phyloP scores from a whole-genome alignment of 2,113 vertebrate species.

The Channa maculata region DNA sequence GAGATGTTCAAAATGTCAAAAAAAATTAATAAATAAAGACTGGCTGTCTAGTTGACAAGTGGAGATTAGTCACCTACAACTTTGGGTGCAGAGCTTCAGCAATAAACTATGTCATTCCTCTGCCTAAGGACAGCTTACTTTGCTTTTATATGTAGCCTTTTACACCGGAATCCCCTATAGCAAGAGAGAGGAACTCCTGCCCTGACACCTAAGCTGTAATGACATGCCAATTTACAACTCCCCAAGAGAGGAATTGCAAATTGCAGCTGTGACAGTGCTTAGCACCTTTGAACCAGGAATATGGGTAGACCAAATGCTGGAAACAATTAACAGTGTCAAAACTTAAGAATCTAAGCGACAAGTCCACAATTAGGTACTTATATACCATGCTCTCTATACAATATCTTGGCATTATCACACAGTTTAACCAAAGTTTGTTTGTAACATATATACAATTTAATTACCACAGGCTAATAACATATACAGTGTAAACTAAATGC shows the following conservation, averaged over 20 bases:
- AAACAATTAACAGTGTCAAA: neutral
- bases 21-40: conserved; percentile 30
- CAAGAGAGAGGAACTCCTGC: conserved; percentile 38
- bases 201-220: conserved; percentile 43
- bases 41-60: conserved; percentile 54
- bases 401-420: neutral
- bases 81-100: conserved; percentile 42
- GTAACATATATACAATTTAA: neutral
- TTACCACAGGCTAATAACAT: neutral
- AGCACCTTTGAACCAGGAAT: conserved; percentile 17
- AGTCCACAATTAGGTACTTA: neutral
- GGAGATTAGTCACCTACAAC: conserved; percentile 65
- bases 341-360: neutral
- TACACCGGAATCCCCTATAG: conserved; percentile 30
- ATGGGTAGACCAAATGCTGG: neutral
- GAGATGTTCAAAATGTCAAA: conserved; percentile 64
- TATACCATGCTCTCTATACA: neutral
- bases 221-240: conserved; percentile 56
- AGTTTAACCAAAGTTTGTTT: neutral
- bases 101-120: conserved; percentile 49
- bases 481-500: neutral
- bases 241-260: conserved; percentile 43
- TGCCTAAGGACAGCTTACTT: conserved; percentile 58
- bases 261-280: conserved; percentile 16
- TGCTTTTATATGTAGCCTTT: conserved; percentile 45